These are phyloP conservation scores for Cygnus olor DNA, from an alignment of 2,797 vertebrate species.

Conservation along the genomic window DNA sequence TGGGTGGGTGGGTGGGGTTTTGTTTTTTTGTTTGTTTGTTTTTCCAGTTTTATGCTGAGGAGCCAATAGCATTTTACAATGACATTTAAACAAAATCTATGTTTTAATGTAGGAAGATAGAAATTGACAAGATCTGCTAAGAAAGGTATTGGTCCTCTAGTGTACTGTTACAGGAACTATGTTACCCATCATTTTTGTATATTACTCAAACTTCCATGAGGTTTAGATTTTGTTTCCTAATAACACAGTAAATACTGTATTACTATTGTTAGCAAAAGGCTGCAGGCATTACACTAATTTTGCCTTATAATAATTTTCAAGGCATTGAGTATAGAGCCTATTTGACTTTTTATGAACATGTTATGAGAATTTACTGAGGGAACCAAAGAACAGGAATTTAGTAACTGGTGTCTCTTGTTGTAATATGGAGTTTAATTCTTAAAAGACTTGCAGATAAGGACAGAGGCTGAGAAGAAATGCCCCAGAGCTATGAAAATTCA, in stretches of 20 bases:
- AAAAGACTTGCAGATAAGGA: background rate
- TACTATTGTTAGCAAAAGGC: background rate
- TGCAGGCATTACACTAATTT: background rate
- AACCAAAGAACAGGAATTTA: background rate
- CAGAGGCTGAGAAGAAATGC: background rate
- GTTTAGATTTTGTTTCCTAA: background rate
- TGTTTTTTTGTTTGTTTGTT: background rate
- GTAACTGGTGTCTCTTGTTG: background rate
- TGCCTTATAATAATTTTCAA: background rate
- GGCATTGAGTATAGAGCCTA: background rate
- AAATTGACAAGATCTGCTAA: background rate
- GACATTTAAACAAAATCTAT: background rate
- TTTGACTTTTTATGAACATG: background rate
- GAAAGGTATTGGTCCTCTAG: background rate
- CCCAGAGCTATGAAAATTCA: background rate
- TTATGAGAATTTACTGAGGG: background rate
- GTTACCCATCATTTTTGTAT: background rate
- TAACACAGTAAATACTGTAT: background rate
- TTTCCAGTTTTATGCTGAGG: background rate
- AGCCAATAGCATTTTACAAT: background rate
- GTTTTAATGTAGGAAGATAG: accelerated
- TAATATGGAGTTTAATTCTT: background rate
- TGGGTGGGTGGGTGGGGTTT: too few relatives aligned
- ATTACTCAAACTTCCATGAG: background rate
- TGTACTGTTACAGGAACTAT: background rate